Evolutionary conservation across 2,113 vertebrate genomes (phyloP).

Genomic region (Isurus oxyrinchus): DNA sequence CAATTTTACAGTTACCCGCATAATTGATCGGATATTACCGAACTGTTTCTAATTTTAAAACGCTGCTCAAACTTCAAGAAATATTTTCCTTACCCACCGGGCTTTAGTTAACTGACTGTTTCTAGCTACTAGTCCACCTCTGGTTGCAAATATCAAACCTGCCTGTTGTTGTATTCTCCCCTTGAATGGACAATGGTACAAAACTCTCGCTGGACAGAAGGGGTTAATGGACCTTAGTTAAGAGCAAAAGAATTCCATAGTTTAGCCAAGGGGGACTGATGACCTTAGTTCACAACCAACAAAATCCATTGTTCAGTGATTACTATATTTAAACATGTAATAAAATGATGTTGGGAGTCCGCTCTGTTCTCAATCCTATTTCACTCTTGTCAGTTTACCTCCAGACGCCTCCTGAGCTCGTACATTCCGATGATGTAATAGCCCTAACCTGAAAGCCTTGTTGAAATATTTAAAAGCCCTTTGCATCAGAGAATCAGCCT

Average conservation of each 20-base stretch:
- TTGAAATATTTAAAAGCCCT: neutral
- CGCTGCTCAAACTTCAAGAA: neutral
- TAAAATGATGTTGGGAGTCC: neutral
- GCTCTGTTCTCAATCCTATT: neutral
- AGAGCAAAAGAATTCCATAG: neutral
- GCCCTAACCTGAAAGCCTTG: neutral
- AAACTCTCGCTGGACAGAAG: neutral
- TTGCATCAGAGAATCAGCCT: neutral
- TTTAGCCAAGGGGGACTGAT: neutral
- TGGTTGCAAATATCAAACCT: neutral
- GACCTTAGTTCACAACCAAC: neutral
- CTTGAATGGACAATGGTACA: neutral
- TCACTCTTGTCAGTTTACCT: neutral
- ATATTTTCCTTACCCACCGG: neutral
- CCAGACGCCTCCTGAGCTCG: neutral
- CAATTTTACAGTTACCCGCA: neutral
- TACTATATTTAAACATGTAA: neutral
- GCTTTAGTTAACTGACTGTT: neutral
- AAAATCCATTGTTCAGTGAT: neutral
- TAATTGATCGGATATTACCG: neutral
- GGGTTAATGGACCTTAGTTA: neutral
- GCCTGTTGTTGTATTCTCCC: neutral
- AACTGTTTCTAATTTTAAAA: neutral
- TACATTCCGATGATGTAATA: slow-evolving; percentile 17
- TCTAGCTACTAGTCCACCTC: neutral